A percentile compares a stretch with the other conserved stretches of the same genome.
phyloP scores from a whole-genome alignment of 92 coral and sea anemone species.

The Montipora capitata region DNA sequence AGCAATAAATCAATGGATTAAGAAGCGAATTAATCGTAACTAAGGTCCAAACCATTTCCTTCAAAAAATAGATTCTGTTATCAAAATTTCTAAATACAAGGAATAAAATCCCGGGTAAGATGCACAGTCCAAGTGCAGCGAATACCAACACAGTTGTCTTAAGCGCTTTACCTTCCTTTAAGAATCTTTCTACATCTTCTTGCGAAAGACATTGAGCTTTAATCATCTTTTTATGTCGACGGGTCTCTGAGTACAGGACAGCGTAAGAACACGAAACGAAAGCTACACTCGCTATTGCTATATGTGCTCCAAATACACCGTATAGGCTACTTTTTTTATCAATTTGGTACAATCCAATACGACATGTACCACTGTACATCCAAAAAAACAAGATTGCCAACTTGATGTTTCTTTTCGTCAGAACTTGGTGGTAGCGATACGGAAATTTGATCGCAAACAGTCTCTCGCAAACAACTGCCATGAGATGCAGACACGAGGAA shows the following conservation, averaged over 20 bases:
- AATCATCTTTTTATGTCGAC: neutral
- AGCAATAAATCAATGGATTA: constrained; percentile 6
- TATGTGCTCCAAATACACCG: neutral
- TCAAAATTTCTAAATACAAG: neutral
- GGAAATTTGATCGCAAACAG: too few relatives aligned
- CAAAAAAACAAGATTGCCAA: neutral
- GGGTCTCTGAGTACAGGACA: neutral
- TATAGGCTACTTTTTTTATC: neutral
- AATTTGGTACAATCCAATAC: neutral
- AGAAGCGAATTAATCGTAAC: neutral
- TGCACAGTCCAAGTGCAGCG: neutral
- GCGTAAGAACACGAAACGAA: neutral
- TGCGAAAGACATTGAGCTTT: neutral
- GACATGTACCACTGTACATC: neutral
- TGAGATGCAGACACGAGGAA: too few relatives aligned
- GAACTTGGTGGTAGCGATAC: too few relatives aligned
- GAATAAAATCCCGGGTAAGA: neutral
- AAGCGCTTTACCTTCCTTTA: neutral
- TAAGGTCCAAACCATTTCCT: neutral
- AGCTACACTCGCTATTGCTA: neutral
- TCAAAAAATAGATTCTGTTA: too few relatives aligned
- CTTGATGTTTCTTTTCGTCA: neutral
- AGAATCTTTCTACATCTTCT: neutral
- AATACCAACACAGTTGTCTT: neutral
- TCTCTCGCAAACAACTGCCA: too few relatives aligned